Evolutionary conservation across 2,113 vertebrate species (phyloP).

Genomic region (Aphelocoma coerulescens): DNA sequence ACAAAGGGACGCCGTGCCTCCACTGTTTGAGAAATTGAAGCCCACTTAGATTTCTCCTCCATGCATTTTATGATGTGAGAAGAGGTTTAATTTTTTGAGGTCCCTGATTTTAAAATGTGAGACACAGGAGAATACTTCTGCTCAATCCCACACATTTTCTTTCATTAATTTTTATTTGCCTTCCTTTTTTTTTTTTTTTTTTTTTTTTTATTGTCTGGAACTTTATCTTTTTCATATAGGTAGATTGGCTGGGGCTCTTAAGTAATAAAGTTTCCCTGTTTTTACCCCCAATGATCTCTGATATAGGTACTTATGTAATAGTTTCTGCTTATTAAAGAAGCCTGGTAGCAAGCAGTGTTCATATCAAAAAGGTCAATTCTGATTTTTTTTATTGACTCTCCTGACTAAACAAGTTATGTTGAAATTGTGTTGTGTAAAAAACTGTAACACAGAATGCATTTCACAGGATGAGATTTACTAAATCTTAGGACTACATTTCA

Average conservation of each 20-base stretch:
- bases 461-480: background rate
- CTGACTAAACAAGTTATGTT: background rate
- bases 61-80: conserved; percentile 60
- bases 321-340: background rate
- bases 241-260: background rate
- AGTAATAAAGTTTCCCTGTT: conserved; percentile 5
- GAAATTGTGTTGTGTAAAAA: background rate
- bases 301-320: background rate
- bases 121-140: conserved; percentile 53
- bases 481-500: background rate
- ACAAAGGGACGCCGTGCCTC: conserved; percentile 80
- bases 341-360: background rate
- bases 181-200: no score
- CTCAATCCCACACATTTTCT: background rate
- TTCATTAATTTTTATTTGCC: background rate
- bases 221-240: conserved; percentile 12
- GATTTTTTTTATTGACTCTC: background rate
- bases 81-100: conserved; percentile 67
- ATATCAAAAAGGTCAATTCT: background rate
- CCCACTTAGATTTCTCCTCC: conserved; percentile 60
- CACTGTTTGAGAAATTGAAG: conserved; percentile 57
- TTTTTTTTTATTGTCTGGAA: background rate
- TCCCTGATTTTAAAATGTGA: conserved; percentile 47
- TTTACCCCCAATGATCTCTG: background rate
- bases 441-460: background rate